phyloP scores from a whole-genome alignment of 2,797 vertebrate genomes.

The Dermochelys coriacea region DNA sequence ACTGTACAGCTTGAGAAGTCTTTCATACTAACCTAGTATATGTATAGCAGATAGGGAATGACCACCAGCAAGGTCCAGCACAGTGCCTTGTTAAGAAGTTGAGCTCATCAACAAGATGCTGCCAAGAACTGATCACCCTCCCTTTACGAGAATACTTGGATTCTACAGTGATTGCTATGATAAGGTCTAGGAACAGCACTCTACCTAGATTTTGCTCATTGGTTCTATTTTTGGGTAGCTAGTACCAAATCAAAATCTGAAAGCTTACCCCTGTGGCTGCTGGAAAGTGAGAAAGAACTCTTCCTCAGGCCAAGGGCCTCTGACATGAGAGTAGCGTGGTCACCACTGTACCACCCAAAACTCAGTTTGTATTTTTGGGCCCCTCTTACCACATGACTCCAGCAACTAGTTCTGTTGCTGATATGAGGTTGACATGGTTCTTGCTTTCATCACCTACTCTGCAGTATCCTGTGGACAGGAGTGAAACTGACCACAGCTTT shows the following conservation, averaged over 20 bases:
- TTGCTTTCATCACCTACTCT: background rate
- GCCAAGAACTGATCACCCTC: too few species aligned
- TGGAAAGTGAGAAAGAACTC: accelerated
- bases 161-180: background rate
- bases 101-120: background rate
- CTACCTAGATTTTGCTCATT: background rate
- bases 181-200: background rate
- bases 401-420: too few species aligned
- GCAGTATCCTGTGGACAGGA: background rate
- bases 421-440: background rate
- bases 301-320: background rate
- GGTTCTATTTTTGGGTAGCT: accelerated
- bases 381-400: too few species aligned
- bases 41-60: background rate
- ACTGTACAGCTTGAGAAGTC: background rate
- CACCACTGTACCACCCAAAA: background rate
- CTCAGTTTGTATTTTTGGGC: background rate
- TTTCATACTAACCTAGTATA: background rate
- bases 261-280: background rate
- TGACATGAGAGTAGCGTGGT: background rate
- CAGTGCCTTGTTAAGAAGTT: background rate
- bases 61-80: background rate
- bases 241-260: background rate
- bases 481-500: accelerated
- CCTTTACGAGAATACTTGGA: background rate